phyloP scores from a whole-genome alignment of 1,140 invertebrate species.

The Meloidogyne hapla region DNA sequence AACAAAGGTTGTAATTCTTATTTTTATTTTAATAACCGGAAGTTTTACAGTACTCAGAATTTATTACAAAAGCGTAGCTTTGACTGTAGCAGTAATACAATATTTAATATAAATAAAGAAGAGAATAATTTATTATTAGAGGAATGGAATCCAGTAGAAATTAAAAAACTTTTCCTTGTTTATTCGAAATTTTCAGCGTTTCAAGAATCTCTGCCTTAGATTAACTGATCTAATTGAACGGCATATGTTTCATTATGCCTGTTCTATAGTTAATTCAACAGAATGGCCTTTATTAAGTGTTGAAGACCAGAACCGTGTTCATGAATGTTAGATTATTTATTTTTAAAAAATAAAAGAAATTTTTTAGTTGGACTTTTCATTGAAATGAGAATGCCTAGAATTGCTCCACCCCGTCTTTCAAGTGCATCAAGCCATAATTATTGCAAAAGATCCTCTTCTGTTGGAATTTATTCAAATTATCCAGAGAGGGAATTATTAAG shows the following conservation, averaged over 20 bases:
- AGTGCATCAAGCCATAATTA: slow-evolving; percentile 49
- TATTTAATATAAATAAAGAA: no score
- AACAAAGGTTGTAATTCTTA: neutral
- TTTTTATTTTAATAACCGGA: neutral
- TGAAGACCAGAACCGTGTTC: slow-evolving; percentile 51
- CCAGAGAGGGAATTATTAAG: neutral
- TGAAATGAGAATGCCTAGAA: slow-evolving; percentile 55
- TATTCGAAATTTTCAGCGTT: slow-evolving; percentile 46
- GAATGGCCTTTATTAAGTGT: slow-evolving; percentile 48
- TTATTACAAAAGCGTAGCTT: slow-evolving; percentile 6
- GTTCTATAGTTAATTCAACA: slow-evolving; percentile 55
- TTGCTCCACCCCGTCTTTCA: slow-evolving; percentile 57
- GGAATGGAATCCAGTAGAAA: slow-evolving; percentile 51
- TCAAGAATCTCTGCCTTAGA: slow-evolving; percentile 49
- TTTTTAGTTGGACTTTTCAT: slow-evolving; percentile 60
- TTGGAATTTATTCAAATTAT: slow-evolving; percentile 41
- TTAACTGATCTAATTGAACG: slow-evolving; percentile 55
- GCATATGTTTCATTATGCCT: slow-evolving; percentile 60
- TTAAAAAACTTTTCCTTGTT: no score
- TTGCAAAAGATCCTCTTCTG: slow-evolving; percentile 59
- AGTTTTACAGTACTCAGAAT: neutral
- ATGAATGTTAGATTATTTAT: slow-evolving; percentile 50
- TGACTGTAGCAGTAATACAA: neutral
- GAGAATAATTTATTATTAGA: slow-evolving; percentile 14
- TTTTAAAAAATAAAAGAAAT: neutral